A percentile compares a stretch with the other conserved stretches of the same genome.
Evolutionary conservation across 1,140 invertebrate species (phyloP).

Genomic region (Drosophila parvula): DNA sequence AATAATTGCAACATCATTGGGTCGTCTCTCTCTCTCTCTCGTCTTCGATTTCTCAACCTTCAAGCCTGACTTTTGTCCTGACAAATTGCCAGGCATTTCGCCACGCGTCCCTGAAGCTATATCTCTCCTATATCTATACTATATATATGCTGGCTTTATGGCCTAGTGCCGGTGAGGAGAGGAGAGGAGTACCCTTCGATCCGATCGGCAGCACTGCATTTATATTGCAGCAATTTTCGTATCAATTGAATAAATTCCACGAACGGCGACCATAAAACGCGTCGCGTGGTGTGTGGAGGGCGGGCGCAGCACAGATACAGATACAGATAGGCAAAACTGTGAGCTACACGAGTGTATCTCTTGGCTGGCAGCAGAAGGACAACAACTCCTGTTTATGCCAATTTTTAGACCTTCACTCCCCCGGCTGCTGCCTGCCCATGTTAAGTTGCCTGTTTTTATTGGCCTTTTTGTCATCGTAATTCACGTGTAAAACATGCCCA

Average conservation of each 20-base stretch:
- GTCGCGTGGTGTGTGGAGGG: conserved; percentile 60
- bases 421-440: conserved; percentile 1
- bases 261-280: conserved; percentile 73
- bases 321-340: conserved; percentile 20
- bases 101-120: conserved; percentile 64
- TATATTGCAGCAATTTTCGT: conserved; percentile 81
- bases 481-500: conserved; percentile 73
- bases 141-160: conserved; percentile 60
- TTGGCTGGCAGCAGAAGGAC: conserved; percentile 31
- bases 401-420: conserved; percentile 75
- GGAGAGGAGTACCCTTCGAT: conserved; percentile 25
- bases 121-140: conserved; percentile 43
- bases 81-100: conserved; percentile 68
- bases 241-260: conserved; percentile 78
- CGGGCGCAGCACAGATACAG: conserved; percentile 10
- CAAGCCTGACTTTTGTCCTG: conserved; percentile 68
- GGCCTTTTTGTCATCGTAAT: conserved; percentile 72
- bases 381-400: conserved; percentile 59
- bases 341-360: conserved; percentile 12
- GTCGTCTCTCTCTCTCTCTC: conserved; percentile 16
- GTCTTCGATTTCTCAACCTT: conserved; percentile 55
- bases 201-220: conserved; percentile 77
- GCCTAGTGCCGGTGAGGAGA: conserved; percentile 22
- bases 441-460: conserved; percentile 51
- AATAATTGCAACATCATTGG: conserved; percentile 84